Evolutionary conservation across 2,888 invertebrate species (phyloP).

Genomic region (Coenonympha arcania): DNA sequence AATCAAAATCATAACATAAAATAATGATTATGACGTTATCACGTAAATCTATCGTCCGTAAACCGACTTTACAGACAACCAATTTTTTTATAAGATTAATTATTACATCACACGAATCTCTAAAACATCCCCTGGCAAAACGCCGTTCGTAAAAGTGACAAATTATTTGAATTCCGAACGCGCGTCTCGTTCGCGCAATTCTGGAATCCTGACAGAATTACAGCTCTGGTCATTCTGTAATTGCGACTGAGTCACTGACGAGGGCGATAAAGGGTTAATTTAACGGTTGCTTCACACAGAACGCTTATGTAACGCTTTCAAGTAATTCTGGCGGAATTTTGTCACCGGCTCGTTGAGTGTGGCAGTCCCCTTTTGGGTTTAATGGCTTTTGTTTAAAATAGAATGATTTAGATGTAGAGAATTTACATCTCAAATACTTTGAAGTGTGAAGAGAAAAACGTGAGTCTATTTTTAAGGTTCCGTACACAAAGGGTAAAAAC

Average conservation of each 20-base stretch:
- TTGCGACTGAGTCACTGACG: constrained; percentile 42
- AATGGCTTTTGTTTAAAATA: not conserved
- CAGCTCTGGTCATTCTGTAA: constrained; percentile 39
- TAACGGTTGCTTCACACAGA: constrained; percentile 41
- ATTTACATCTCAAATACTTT: too few relatives aligned
- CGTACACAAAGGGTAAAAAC: too few relatives aligned
- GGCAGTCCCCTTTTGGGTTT: not conserved
- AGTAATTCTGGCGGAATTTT: constrained; percentile 19
- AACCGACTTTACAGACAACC: too few relatives aligned
- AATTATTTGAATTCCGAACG: constrained; percentile 4
- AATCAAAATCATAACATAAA: too few relatives aligned
- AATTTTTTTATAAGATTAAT: too few relatives aligned
- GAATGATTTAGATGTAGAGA: not conserved
- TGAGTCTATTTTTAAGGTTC: too few relatives aligned
- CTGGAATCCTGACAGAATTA: constrained; percentile 49
- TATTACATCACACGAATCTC: not conserved
- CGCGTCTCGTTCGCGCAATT: constrained; percentile 31
- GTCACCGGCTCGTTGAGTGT: not conserved
- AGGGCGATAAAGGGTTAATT: constrained; percentile 55
- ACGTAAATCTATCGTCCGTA: too few relatives aligned
- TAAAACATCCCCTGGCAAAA: not conserved
- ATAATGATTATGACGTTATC: too few relatives aligned
- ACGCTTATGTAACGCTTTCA: constrained; percentile 21
- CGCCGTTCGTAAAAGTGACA: not conserved
- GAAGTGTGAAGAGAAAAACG: too few relatives aligned